phyloP scores from a whole-genome alignment of 1,140 invertebrate species.

The Trichonephila inaurata region DNA sequence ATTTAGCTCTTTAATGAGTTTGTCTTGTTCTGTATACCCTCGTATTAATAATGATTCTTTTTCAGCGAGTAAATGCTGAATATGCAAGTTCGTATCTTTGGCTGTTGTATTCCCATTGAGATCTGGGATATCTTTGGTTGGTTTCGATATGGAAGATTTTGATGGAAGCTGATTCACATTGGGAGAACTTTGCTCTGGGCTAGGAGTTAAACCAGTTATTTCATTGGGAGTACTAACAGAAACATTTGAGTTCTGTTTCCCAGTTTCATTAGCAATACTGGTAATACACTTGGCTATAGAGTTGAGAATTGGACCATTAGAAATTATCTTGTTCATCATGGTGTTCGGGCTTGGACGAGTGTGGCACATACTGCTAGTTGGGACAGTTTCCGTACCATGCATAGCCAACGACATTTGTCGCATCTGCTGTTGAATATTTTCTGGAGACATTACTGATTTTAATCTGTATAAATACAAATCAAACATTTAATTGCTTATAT shows the following conservation, averaged over 20 bases:
- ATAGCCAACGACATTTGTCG: constrained; percentile 45
- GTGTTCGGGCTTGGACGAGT: constrained; percentile 3
- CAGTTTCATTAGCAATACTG: constrained; percentile 47
- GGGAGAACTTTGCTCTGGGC: neutral
- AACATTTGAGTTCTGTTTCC: constrained; percentile 49
- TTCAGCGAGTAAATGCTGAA: constrained; percentile 52
- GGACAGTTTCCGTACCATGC: neutral
- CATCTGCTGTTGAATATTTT: constrained; percentile 35
- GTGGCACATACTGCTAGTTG: neutral
- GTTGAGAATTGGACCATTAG: constrained; percentile 20
- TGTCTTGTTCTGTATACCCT: constrained; percentile 72
- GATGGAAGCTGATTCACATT: constrained; percentile 12
- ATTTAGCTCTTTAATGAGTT: constrained; percentile 70
- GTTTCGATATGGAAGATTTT: constrained; percentile 24
- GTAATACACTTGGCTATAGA: constrained; percentile 33
- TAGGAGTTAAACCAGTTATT: neutral
- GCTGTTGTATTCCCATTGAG: constrained; percentile 57
- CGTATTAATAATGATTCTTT: constrained; percentile 42
- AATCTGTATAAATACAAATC: constrained; percentile 16
- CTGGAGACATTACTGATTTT: constrained; percentile 65
- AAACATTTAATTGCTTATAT: too few relatives aligned
- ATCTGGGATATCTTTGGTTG: constrained; percentile 48
- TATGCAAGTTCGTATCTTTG: constrained; percentile 33
- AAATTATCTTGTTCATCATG: constrained; percentile 12
- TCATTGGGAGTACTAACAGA: neutral